Evolutionary conservation across 2,797 vertebrate genomes (phyloP).

Genomic region (Antrozous pallidus): DNA sequence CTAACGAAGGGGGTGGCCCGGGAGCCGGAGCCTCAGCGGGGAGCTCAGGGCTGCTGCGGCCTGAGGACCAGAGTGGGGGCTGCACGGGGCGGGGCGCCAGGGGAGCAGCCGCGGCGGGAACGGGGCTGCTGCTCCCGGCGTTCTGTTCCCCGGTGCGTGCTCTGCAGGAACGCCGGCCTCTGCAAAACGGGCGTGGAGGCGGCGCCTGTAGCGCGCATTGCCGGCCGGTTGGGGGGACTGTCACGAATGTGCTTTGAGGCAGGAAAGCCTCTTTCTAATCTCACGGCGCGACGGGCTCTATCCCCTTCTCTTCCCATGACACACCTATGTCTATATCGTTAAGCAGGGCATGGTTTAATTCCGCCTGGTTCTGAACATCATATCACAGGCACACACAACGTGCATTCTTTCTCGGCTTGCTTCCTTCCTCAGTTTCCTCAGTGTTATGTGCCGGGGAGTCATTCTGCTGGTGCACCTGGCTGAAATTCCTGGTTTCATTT

Average conservation of each 20-base stretch:
- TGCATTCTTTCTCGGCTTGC: background rate
- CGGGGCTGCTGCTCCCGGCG: background rate
- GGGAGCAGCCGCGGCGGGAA: background rate
- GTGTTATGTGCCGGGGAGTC: background rate
- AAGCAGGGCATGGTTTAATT: background rate
- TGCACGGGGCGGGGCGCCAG: background rate
- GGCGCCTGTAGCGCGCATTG: background rate
- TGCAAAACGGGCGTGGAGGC: background rate
- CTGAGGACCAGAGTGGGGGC: too few relatives aligned
- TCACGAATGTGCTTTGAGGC: background rate
- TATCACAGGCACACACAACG: background rate
- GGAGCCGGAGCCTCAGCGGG: background rate
- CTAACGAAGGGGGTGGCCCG: rapidly evolving
- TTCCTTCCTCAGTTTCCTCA: background rate
- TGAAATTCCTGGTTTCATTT: background rate
- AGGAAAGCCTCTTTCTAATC: constrained; percentile 22
- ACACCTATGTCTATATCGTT: background rate
- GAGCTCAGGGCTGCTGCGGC: background rate
- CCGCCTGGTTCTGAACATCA: background rate
- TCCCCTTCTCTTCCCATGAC: background rate
- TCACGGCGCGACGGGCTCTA: background rate
- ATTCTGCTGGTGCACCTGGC: too few relatives aligned
- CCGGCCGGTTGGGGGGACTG: background rate
- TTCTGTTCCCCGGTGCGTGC: too few relatives aligned
- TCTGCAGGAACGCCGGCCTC: background rate